phyloP scores from a whole-genome alignment of 2,888 invertebrate species.

The Dryomyza anilis region DNA sequence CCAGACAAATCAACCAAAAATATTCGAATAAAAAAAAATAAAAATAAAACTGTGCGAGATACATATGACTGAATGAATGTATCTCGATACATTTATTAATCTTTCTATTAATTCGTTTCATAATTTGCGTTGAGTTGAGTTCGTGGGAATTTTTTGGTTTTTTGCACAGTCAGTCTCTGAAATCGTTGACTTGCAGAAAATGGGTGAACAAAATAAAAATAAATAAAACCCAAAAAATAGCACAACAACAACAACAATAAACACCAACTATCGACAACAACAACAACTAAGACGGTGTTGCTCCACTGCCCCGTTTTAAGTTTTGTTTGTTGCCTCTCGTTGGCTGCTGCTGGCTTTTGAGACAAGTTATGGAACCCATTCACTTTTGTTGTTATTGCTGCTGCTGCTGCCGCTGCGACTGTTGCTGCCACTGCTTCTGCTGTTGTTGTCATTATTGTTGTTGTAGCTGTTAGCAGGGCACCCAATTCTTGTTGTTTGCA shows the following conservation, averaged over 20 bases:
- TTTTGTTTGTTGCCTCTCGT: background rate
- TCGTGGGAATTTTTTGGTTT: conserved; percentile 9
- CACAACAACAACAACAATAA: conserved; percentile 6
- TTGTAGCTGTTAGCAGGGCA: conserved; percentile 4
- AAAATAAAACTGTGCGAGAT: background rate
- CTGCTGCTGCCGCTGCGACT: background rate
- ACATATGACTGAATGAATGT: background rate
- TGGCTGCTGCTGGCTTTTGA: background rate
- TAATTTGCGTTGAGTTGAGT: background rate
- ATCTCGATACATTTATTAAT: background rate
- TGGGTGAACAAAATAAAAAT: background rate
- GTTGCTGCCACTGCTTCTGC: background rate
- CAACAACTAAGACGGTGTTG: background rate
- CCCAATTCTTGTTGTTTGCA: background rate
- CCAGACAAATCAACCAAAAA: background rate
- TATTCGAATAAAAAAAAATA: too few relatives aligned
- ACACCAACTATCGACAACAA: too few relatives aligned
- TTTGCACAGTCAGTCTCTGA: background rate
- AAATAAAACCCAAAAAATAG: background rate
- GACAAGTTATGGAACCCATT: conserved; percentile 13
- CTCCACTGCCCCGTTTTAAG: conserved; percentile 11
- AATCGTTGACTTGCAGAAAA: background rate
- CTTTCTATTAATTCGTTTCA: background rate
- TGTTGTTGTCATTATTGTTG: background rate
- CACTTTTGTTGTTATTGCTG: conserved; percentile 5